A percentile compares a stretch with the other conserved stretches of the same genome.
These are phyloP conservation scores for Stenoptilia bipunctidactyla DNA, from an alignment of 2,888 invertebrate species.

Conservation along the genomic window DNA sequence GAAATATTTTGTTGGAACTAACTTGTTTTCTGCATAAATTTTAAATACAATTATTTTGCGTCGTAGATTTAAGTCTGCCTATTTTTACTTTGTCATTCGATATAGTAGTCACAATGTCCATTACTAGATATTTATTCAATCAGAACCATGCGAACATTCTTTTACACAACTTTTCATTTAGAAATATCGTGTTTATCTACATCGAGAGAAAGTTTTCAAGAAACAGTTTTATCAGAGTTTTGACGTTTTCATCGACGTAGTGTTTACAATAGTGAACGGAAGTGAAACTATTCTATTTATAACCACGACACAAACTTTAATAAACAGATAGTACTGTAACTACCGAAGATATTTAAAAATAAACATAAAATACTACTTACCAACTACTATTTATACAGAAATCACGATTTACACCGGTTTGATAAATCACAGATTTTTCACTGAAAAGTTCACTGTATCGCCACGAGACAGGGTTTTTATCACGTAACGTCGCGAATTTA, in stretches of 20 bases:
- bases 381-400: constrained; percentile 21
- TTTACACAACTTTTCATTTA: no score
- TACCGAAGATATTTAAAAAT: no score
- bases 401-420: constrained; percentile 16
- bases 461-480: not conserved
- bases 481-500: constrained; percentile 33
- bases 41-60: no score
- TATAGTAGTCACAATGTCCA: no score
- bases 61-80: no score
- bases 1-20: no score
- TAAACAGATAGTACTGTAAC: constrained; percentile 22
- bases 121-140: no score
- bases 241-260: not conserved
- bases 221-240: not conserved
- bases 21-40: no score
- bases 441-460: constrained; percentile 31
- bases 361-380: constrained; percentile 32
- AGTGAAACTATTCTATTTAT: constrained; percentile 27
- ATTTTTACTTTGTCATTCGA: no score
- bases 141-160: no score
- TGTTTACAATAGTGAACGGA: constrained; percentile 2
- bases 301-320: constrained; percentile 27
- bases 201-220: no score
- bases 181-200: no score
- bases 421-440: constrained; percentile 32